Percentiles rank a stretch among this genome's conserved stretches.
phyloP scores from a whole-genome alignment of 1,140 invertebrate genomes.

The Polypedilum vanderplanki region DNA sequence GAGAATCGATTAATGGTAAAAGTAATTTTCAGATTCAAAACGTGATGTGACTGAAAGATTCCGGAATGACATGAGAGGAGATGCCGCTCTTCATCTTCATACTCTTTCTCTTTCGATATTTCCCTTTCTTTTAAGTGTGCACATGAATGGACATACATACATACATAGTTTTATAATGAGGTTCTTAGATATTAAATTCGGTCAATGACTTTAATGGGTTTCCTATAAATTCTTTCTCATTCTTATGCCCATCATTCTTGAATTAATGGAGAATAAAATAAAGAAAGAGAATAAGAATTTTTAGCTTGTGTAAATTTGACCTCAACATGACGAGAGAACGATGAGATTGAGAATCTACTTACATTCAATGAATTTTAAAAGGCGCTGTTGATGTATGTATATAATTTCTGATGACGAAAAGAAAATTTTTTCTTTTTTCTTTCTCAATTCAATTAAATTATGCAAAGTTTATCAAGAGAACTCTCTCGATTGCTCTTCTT shows the following conservation, averaged over 20 bases:
- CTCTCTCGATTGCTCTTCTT: too few relatives aligned
- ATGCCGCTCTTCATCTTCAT: background rate
- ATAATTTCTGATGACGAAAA: background rate
- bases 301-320: background rate
- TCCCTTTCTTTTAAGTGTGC: background rate
- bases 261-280: background rate
- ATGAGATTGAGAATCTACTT: background rate
- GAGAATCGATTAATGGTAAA: slow-evolving; percentile 12
- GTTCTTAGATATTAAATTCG: slow-evolving; percentile 4
- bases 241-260: slow-evolving; percentile 11
- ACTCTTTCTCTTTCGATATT: background rate
- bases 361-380: too few relatives aligned
- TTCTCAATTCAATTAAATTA: slow-evolving; percentile 20
- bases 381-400: too few relatives aligned
- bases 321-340: background rate
- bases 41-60: background rate
- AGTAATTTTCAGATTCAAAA: slow-evolving; percentile 19
- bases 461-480: background rate
- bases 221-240: slow-evolving; percentile 10
- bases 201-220: slow-evolving; percentile 17
- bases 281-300: background rate
- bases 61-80: background rate
- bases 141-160: background rate
- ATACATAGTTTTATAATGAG: slow-evolving; percentile 4
- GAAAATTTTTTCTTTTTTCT: background rate